A percentile compares a stretch with the other conserved stretches of the same genome.
Evolutionary conservation across 1,140 invertebrate genomes (phyloP).

Genomic region (Onthophagus taurus): DNA sequence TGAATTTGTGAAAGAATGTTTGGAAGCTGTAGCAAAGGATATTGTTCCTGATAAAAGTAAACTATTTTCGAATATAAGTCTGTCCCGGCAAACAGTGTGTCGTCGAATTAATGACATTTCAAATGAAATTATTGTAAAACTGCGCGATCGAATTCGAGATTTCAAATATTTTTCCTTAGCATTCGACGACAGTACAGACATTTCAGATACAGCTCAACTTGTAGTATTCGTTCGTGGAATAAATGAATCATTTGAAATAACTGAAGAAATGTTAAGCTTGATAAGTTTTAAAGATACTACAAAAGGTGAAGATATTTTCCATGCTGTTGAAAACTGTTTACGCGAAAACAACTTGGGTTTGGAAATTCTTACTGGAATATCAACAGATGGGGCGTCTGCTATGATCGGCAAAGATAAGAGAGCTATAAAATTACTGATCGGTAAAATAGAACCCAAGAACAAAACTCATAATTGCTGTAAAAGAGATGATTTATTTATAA

Average conservation of each 20-base stretch:
- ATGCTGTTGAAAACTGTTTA: conserved; percentile 20
- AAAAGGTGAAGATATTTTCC: conserved; percentile 27
- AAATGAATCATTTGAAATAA: conserved; percentile 26
- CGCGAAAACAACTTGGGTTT: conserved; percentile 15
- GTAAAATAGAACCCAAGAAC: conserved; percentile 12
- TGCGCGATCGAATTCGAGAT: conserved; percentile 20
- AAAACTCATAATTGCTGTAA: conserved; percentile 13
- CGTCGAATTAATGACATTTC: conserved; percentile 27
- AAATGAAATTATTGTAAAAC: conserved; percentile 22
- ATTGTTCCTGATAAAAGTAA: conserved; percentile 26
- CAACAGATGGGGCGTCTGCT: conserved; percentile 31
- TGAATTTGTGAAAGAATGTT: conserved; percentile 30
- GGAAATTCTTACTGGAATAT: no score
- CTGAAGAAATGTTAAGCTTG: conserved; percentile 29
- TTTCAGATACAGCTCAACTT: conserved; percentile 25
- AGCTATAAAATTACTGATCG: conserved; percentile 23
- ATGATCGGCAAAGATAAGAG: conserved; percentile 28
- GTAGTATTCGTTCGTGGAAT: conserved; percentile 29
- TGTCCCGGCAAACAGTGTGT: conserved; percentile 26
- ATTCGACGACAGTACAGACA: conserved; percentile 32
- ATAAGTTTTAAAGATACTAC: conserved; percentile 27
- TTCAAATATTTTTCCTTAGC: conserved; percentile 31
- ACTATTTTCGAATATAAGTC: conserved; percentile 21
- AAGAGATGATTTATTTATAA: conserved; percentile 17
- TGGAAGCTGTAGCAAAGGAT: conserved; percentile 25